phyloP scores from a whole-genome alignment of 2,113 vertebrate species.

The Lethenteron reissneri region DNA sequence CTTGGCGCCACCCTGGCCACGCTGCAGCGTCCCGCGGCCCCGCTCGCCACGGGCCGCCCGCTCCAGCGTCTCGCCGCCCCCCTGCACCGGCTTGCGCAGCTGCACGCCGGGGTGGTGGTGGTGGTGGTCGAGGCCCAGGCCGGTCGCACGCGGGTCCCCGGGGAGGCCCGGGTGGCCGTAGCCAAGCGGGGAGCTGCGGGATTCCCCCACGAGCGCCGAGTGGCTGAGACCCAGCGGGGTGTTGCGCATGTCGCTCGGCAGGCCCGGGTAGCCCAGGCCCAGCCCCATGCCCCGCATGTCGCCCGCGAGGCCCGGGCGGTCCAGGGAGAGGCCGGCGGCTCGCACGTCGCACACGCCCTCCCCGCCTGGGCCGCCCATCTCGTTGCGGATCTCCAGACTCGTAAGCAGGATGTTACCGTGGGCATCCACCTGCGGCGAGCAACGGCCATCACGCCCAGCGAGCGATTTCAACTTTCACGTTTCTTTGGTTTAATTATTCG shows the following conservation, averaged over 20 bases:
- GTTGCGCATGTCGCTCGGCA: conserved; percentile 32
- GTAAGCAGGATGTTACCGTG: conserved; percentile 59
- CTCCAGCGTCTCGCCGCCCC: conserved; percentile 12
- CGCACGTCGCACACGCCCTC: conserved; percentile 30
- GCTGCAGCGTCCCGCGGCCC: conserved; percentile 30
- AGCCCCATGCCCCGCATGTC: conserved; percentile 43
- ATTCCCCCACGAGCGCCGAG: no score
- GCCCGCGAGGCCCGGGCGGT: conserved; percentile 59
- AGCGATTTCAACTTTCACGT: background rate
- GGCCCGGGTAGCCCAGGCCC: conserved; percentile 39
- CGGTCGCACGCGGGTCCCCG: background rate
- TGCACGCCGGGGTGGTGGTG: background rate
- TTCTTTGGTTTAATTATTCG: background rate
- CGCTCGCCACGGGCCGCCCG: conserved; percentile 42
- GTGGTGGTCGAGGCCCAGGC: background rate
- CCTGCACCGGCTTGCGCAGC: background rate
- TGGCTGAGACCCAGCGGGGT: conserved; percentile 13
- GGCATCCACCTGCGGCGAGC: conserved; percentile 38
- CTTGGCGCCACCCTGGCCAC: conserved; percentile 35
- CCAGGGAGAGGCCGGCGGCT: conserved; percentile 34
- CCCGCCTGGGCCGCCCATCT: conserved; percentile 35
- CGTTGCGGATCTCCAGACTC: conserved; percentile 55
- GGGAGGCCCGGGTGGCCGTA: background rate
- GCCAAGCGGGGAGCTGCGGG: conserved; percentile 1
- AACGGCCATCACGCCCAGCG: conserved; percentile 7